phyloP scores from a whole-genome alignment of 2,797 vertebrate genomes.

The Aplochiton taeniatus region DNA sequence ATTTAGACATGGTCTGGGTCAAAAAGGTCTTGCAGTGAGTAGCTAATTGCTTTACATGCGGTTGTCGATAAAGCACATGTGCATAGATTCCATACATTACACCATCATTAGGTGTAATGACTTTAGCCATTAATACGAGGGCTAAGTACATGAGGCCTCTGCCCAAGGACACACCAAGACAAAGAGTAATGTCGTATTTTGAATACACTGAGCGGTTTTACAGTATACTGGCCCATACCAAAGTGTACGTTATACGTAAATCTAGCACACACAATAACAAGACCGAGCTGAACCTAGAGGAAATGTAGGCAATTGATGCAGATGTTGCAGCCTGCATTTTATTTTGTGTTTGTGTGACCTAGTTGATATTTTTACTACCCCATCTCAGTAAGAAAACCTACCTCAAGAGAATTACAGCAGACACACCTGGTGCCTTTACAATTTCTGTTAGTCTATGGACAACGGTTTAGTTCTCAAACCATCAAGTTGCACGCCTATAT shows the following conservation, averaged over 20 bases:
- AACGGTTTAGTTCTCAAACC: conserved; percentile 28
- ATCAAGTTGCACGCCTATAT: conserved; percentile 31
- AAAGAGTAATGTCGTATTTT: no score
- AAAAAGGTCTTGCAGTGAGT: no score
- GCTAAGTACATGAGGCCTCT: conserved; percentile 54
- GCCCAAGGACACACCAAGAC: conserved; percentile 32
- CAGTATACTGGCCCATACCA: no score
- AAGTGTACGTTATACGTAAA: no score
- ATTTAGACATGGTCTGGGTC: no score
- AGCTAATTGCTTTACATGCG: no score
- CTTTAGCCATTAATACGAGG: conserved; percentile 56
- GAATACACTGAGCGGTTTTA: no score
- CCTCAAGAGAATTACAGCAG: conserved; percentile 29
- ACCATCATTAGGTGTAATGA: conserved; percentile 66
- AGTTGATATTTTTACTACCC: conserved; percentile 34
- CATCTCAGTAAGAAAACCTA: conserved; percentile 23
- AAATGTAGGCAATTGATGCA: conserved; percentile 9
- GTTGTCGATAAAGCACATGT: no score
- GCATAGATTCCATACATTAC: neutral
- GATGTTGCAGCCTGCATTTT: conserved; percentile 5
- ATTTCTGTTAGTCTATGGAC: conserved; percentile 22
- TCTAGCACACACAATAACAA: no score
- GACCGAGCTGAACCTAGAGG: no score
- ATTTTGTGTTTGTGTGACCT: conserved; percentile 29
- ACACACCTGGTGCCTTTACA: conserved; percentile 37